These are phyloP conservation scores for Phaethon lepturus DNA, from an alignment of 2,113 vertebrate genomes.

Conservation along the genomic window DNA sequence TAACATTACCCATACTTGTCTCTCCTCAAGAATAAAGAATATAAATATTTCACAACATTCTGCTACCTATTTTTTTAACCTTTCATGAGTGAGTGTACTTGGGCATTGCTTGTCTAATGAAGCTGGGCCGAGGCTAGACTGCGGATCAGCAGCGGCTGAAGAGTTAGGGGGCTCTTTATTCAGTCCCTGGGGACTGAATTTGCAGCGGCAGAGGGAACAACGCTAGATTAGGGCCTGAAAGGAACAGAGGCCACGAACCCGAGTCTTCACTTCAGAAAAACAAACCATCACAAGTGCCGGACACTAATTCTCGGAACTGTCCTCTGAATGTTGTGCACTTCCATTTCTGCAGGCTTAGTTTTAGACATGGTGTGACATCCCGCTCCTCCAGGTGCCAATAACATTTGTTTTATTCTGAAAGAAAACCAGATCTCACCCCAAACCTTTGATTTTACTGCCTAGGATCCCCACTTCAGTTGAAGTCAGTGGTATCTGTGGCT, in stretches of 20 bases:
- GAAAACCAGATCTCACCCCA: neutral
- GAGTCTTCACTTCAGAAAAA: neutral
- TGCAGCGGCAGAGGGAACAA: neutral
- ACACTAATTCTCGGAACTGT: neutral
- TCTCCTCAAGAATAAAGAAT: neutral
- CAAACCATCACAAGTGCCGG: neutral
- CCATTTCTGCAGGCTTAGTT: neutral
- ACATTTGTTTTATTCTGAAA: neutral
- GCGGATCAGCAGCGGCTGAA: neutral
- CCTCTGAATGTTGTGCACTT: neutral
- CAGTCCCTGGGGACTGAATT: neutral
- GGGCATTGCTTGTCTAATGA: neutral
- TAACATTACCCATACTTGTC: neutral
- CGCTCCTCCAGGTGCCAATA: fast-evolving
- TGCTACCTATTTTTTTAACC: neutral
- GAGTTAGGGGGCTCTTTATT: neutral
- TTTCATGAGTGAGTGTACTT: neutral
- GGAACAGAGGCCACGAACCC: neutral
- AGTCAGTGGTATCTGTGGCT: neutral
- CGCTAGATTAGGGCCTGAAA: neutral
- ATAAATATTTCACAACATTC: neutral
- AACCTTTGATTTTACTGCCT: neutral
- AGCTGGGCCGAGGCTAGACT: neutral
- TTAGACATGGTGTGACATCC: neutral
- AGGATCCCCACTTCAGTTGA: neutral